Conservation (phyloP, 2,797 vertebrate genomes). For the Lagocephalus sceleratus region DNA sequence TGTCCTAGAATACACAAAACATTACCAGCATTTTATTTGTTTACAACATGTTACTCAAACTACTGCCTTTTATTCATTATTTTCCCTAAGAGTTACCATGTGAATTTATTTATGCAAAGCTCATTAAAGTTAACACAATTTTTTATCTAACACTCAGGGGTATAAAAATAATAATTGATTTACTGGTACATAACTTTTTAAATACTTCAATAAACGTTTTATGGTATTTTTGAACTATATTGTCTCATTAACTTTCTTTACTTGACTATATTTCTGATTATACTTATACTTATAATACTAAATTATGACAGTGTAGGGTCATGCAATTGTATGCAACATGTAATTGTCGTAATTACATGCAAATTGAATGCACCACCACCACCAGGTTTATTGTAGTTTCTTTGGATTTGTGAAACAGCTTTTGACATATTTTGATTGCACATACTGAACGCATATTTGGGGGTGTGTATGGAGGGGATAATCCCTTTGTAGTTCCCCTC, state of each 20-base stretch:
- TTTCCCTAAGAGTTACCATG: slow-evolving; percentile 6
- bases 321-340: neutral
- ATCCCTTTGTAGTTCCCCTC: neutral
- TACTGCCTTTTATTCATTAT: slow-evolving; percentile 9
- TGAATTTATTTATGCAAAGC: slow-evolving; percentile 15
- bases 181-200: slow-evolving; percentile 2
- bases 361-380: no score
- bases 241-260: neutral
- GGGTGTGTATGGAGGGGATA: no score
- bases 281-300: no score
- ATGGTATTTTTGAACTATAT: neutral
- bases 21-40: slow-evolving; percentile 1
- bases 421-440: neutral
- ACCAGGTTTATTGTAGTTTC: no score
- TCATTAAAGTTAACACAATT: slow-evolving; percentile 2
- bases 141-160: slow-evolving; percentile 43
- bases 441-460: neutral
- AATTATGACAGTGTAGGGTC: no score
- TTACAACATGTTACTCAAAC: slow-evolving; percentile 25
- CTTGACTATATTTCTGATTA: no score
- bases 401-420: neutral
- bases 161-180: slow-evolving; percentile 8
- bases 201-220: slow-evolving; percentile 27
- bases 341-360: no score
- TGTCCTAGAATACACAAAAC: slow-evolving; percentile 6